These are phyloP conservation scores for Dendrolimus punctatus DNA, from an alignment of 1,140 invertebrate genomes.

Conservation along the genomic window DNA sequence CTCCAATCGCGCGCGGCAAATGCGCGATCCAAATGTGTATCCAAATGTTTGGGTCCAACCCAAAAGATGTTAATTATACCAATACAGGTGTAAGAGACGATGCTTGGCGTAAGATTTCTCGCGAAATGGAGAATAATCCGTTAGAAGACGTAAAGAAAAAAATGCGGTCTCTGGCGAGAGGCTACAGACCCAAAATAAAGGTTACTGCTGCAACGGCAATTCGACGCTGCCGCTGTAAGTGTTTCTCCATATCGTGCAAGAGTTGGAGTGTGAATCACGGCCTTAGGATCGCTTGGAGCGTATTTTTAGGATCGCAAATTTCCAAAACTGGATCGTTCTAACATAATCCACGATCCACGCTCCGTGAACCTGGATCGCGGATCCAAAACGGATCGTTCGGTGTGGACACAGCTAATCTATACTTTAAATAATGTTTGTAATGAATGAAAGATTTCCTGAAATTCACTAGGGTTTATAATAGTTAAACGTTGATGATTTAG, in stretches of 20 bases:
- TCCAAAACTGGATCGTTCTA: conserved; percentile 17
- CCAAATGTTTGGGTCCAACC: too few species aligned
- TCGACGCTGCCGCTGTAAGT: conserved; percentile 17
- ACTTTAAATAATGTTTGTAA: too few species aligned
- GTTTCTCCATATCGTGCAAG: conserved; percentile 21
- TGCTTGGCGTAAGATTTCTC: conserved; percentile 18
- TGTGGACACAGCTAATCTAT: too few species aligned
- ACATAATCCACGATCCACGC: conserved; percentile 11
- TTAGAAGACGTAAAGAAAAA: too few species aligned
- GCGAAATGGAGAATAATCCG: conserved; percentile 17
- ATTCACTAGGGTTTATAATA: too few species aligned
- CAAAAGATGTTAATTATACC: conserved; percentile 17
- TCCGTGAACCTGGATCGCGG: conserved; percentile 12
- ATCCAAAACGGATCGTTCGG: neutral
- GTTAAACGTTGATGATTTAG: too few species aligned
- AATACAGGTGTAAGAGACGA: conserved; percentile 20
- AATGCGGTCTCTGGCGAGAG: too few species aligned
- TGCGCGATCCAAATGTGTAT: conserved; percentile 8
- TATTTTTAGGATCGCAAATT: neutral
- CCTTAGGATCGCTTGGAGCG: conserved; percentile 13
- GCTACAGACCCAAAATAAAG: too few species aligned
- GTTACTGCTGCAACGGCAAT: conserved; percentile 19
- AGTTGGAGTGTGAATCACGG: conserved; percentile 16
- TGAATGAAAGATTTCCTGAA: too few species aligned
- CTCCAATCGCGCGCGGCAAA: conserved; percentile 11